Percentiles rank a stretch among this genome's conserved stretches.
Conservation (phyloP, 2,797 vertebrate species). For the Sebastes hubbsi region DNA sequence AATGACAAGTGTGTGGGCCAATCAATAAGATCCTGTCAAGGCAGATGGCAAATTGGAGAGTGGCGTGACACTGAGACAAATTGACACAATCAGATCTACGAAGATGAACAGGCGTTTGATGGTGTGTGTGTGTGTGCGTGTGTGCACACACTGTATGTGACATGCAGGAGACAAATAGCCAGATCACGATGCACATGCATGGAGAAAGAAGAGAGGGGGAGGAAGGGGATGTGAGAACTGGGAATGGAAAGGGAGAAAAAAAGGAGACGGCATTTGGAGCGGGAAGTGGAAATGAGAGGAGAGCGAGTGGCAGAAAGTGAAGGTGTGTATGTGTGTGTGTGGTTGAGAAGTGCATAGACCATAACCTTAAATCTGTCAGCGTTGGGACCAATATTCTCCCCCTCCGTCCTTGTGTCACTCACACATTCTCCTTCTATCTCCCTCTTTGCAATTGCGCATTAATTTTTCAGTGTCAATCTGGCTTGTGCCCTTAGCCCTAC, state of each 20-base stretch:
- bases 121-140: slow-evolving; percentile 1
- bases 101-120: slow-evolving; percentile 66
- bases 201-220: neutral
- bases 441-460: slow-evolving; percentile 78
- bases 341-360: slow-evolving; percentile 46
- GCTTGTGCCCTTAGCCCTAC: slow-evolving; percentile 72
- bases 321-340: slow-evolving; percentile 30
- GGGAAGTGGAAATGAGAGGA: slow-evolving; percentile 41
- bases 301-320: slow-evolving; percentile 22
- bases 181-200: slow-evolving; percentile 39
- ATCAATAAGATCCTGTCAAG: slow-evolving; percentile 79
- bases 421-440: slow-evolving; percentile 61
- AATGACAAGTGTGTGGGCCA: slow-evolving; percentile 75
- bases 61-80: slow-evolving; percentile 80
- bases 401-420: slow-evolving; percentile 66
- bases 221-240: neutral
- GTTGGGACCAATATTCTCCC: slow-evolving; percentile 61
- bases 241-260: slow-evolving; percentile 8
- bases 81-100: slow-evolving; percentile 78
- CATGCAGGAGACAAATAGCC: slow-evolving; percentile 58
- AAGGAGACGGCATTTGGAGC: neutral
- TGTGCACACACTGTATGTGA: neutral
- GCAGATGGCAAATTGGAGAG: slow-evolving; percentile 82
- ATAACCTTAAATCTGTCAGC: slow-evolving; percentile 78
- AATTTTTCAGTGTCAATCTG: slow-evolving; percentile 87